phyloP scores from a whole-genome alignment of 2,888 invertebrate species.

The Cylloceria caligata region DNA sequence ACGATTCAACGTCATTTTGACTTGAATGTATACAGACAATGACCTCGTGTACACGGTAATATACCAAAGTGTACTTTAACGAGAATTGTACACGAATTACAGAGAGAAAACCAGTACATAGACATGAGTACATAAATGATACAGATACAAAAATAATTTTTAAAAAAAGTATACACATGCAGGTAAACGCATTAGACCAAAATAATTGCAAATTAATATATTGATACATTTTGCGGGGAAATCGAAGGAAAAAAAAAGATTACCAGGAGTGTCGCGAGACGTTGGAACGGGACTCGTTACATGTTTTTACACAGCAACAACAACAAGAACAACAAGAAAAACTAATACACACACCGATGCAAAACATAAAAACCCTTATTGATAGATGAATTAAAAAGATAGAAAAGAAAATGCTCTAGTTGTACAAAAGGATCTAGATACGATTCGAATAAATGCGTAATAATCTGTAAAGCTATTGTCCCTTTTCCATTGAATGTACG shows the following conservation, averaged over 20 bases:
- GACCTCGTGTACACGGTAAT: conserved; percentile 37
- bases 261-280: conserved; percentile 1
- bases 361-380: conserved; percentile 45
- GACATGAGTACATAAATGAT: conserved; percentile 53
- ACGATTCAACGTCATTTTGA: conserved; percentile 31
- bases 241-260: conserved; percentile 24
- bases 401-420: conserved; percentile 29
- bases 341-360: conserved; percentile 15
- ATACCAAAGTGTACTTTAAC: conserved; percentile 38
- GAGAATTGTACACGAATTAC: conserved; percentile 39
- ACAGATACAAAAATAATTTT: conserved; percentile 45
- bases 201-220: conserved; percentile 77
- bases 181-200: conserved; percentile 74
- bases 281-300: conserved; percentile 8
- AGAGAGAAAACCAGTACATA: conserved; percentile 16
- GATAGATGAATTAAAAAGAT: background rate
- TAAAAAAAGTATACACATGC: conserved; percentile 65
- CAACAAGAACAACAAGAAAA: background rate
- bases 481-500: conserved; percentile 13
- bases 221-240: conserved; percentile 74
- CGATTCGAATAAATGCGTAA: conserved; percentile 46
- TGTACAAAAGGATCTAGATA: conserved; percentile 60
- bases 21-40: conserved; percentile 20
- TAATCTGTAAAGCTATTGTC: conserved; percentile 46
- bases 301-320: conserved; percentile 39